Base-by-base conservation (phyloP, 2,797 vertebrate genomes). In the Jordanella pulchra region DNA sequence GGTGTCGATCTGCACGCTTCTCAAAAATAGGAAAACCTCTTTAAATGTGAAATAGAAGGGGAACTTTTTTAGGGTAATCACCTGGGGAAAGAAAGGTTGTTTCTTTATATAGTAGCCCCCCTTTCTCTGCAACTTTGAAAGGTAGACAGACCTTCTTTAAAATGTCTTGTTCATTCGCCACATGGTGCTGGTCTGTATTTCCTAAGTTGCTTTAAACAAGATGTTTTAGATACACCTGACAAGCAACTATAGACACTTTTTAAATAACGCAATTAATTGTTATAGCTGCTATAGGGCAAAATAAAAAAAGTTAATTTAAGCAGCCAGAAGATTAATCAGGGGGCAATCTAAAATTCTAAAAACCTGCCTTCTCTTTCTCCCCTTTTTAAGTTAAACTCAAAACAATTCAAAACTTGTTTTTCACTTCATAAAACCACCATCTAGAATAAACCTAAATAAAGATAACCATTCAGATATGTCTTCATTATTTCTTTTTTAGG, bases 31-130 rank as follows among this genome's bases (percentile, higher is more conserved):
- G 80, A 76, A 71, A 42, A 77, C 70, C 80, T 81, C 88, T 69
- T 91, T 94, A 94, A 94, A 94, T 83, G 86, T 86, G 90, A 90
- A 90, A 89, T 80, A 82, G 89, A 77, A 7, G 69, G 68, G 72
- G 77, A 84, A 87, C 79, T 79, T 89, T 78, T 90, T 91, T 87
- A 81, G 87, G 84, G 85, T 77, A 67, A 89, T 91, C 75, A 69
- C 81, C 85, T 89, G 79, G 84, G 77, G 89, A 88, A 79, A 83
- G 63, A 87, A 93, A 93, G 91, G 92, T 93, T 90, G 86, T 85
- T 84, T 92, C 86, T 85, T 88, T 47, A 82, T 81, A 86, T 82
- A 32, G 25, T 42, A 63, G 35, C 67, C 66, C 56, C 1, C 67
- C 58, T 67, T 65, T 69, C 67, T 69, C 32, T 4, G 65, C 69